A percentile compares a stretch with the other conserved stretches of the same genome.
Conservation (phyloP, 2,113 vertebrate species). For the Pogonocichla stellata region DNA sequence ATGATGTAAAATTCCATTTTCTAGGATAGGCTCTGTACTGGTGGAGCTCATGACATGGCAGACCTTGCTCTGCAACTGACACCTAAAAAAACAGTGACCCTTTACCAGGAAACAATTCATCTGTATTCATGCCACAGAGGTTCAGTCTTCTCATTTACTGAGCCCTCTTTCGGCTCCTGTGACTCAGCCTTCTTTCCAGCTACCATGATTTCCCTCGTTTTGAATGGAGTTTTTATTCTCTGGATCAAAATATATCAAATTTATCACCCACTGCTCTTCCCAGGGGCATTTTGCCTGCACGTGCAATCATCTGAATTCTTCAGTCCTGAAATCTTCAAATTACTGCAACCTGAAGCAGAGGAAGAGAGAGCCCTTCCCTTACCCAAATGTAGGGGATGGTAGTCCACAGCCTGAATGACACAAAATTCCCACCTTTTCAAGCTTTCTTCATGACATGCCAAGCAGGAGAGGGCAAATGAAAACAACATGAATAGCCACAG, state of each 20-base stretch:
- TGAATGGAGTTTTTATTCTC: neutral
- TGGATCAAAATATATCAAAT: neutral
- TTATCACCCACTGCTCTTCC: neutral
- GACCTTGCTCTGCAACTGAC: neutral
- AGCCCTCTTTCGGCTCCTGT: neutral
- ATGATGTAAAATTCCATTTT: neutral
- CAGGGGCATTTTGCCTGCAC: neutral
- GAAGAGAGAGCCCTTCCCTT: neutral
- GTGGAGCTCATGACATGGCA: neutral
- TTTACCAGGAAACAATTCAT: neutral
- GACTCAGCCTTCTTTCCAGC: neutral
- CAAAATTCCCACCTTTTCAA: neutral
- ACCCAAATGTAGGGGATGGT: neutral
- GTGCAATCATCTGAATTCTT: neutral
- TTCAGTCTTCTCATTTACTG: neutral
- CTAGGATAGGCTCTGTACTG: neutral
- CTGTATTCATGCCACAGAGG: rapidly evolving
- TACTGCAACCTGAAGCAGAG: neutral
- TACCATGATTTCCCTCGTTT: neutral
- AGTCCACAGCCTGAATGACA: neutral
- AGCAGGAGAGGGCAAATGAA: neutral
- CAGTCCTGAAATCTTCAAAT: neutral
- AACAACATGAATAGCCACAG: neutral
- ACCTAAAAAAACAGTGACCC: neutral
- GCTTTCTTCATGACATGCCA: neutral